A percentile compares a stretch with the other conserved stretches of the same genome.
Conservation (phyloP, 2,113 vertebrate genomes). For the Numenius arquata region DNA sequence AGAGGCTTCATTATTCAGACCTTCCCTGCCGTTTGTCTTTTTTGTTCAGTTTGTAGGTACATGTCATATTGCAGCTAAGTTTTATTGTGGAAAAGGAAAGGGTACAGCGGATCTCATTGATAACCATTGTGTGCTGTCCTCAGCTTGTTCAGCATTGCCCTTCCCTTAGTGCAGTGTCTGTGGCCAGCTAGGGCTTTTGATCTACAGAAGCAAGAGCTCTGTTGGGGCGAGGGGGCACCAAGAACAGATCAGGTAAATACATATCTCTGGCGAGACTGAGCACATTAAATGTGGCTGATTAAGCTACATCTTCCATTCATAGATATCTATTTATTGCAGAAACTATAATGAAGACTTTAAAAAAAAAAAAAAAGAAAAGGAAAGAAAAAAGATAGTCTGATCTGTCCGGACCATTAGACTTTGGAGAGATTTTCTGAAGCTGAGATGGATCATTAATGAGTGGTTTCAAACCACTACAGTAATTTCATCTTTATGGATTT, state of each 20-base stretch:
- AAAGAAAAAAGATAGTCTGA: neutral
- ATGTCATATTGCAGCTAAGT: neutral
- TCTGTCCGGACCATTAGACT: neutral
- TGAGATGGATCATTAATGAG: neutral
- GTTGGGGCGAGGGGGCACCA: neutral
- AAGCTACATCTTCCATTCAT: neutral
- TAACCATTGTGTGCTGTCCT: neutral
- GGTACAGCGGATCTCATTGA: neutral
- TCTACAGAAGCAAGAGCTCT: neutral
- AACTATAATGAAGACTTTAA: neutral
- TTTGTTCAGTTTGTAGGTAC: neutral
- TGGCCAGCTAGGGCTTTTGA: neutral
- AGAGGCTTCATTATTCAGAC: conserved; percentile 14
- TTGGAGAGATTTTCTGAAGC: conserved; percentile 8
- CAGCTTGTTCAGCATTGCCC: neutral
- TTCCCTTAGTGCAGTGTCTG: neutral
- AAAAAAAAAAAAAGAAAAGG: neutral
- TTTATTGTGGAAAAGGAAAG: neutral
- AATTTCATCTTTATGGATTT: conserved; percentile 42
- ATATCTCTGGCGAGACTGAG: neutral
- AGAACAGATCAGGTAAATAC: neutral
- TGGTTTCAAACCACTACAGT: neutral
- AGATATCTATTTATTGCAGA: neutral
- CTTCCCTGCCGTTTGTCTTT: neutral
- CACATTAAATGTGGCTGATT: neutral